A percentile compares a stretch with the other conserved stretches of the same genome.
phyloP scores from a whole-genome alignment of 2,797 vertebrate species.

The Crocidura indochinensis region DNA sequence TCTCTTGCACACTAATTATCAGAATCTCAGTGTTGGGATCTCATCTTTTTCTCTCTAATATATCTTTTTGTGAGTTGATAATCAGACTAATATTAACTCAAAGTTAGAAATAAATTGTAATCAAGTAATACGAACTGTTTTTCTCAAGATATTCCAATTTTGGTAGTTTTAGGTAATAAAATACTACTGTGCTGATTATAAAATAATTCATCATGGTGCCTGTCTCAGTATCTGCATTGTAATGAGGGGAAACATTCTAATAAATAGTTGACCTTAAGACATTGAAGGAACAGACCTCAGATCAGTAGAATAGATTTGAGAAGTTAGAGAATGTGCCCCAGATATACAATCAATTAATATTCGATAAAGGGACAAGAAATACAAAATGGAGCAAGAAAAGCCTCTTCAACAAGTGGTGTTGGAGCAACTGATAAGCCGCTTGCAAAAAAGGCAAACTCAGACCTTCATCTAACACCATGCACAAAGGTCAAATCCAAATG shows the following conservation, averaged over 20 bases:
- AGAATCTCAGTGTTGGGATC: not conserved
- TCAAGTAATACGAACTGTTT: slow-evolving; percentile 9
- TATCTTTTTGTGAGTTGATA: not conserved
- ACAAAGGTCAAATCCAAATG: too few species aligned
- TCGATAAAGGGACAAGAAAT: too few species aligned
- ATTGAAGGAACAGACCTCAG: not conserved
- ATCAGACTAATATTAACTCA: not conserved
- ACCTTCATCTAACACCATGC: too few species aligned
- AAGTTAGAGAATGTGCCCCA: too few species aligned
- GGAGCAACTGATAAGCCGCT: too few species aligned
- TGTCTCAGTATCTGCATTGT: not conserved
- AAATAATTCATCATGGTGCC: not conserved
- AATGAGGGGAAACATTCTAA: too few species aligned
- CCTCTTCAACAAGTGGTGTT: too few species aligned
- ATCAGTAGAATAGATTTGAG: too few species aligned
- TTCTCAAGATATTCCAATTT: slow-evolving; percentile 1
- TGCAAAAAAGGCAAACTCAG: too few species aligned
- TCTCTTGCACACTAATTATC: not conserved
- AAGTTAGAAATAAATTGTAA: not conserved
- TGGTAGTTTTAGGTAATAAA: slow-evolving; percentile 1
- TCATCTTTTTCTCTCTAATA: not conserved
- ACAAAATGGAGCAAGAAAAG: too few species aligned
- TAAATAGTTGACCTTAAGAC: too few species aligned
- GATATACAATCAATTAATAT: too few species aligned
- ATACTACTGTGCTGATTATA: not conserved